Evolutionary conservation across 2,888 invertebrate species (phyloP).

Genomic region (Zygogramma bicolorata): DNA sequence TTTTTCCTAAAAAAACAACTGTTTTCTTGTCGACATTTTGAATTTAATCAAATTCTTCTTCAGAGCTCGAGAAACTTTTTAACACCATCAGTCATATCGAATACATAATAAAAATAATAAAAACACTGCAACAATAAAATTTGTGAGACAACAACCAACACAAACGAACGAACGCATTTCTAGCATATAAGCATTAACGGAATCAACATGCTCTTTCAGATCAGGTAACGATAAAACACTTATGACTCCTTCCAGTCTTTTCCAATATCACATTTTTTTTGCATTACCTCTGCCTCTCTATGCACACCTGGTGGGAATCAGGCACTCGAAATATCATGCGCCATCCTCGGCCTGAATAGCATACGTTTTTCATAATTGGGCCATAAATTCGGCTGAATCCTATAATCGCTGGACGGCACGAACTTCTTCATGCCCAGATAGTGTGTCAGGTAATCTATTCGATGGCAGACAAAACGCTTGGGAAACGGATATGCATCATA

Average conservation of each 20-base stretch:
- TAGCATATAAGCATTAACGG: no score
- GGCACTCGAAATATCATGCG: neutral
- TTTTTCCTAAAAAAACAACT: no score
- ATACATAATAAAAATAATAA: no score
- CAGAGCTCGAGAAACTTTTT: no score
- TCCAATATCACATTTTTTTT: neutral
- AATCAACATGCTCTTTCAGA: no score
- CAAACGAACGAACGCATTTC: no score
- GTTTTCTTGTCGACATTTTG: no score
- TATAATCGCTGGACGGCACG: slow-evolving; percentile 1
- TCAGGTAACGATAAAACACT: no score
- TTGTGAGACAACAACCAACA: no score
- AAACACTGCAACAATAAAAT: no score
- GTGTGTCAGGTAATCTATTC: slow-evolving; percentile 37
- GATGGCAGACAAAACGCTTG: slow-evolving; percentile 37
- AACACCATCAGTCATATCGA: no score
- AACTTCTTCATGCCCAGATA: slow-evolving; percentile 34
- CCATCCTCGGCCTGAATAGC: neutral
- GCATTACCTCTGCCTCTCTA: neutral
- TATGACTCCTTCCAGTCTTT: neutral
- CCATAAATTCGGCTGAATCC: neutral
- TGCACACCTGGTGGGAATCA: neutral
- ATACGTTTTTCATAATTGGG: slow-evolving; percentile 8
- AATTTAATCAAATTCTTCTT: no score
- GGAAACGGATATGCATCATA: slow-evolving; percentile 54